Evolutionary conservation across 2,113 vertebrate genomes (phyloP).

Genomic region (Myrmophylax atrothorax): DNA sequence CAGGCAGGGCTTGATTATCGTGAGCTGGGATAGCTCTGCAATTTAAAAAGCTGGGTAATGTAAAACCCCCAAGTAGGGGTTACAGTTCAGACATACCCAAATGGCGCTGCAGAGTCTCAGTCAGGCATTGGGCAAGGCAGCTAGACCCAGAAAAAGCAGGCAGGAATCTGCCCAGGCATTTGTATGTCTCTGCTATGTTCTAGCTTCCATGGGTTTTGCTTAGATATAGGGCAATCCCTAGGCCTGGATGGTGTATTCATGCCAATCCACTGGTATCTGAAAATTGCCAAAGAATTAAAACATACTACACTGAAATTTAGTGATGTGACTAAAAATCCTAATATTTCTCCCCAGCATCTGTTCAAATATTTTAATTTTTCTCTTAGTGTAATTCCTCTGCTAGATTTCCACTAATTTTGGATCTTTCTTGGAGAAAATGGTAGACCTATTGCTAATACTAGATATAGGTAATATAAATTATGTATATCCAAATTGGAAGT

Average conservation of each 20-base stretch:
- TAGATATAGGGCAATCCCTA: neutral
- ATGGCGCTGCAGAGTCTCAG: neutral
- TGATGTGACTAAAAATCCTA: neutral
- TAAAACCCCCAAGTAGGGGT: no score
- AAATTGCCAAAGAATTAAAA: neutral
- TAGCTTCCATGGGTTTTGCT: neutral
- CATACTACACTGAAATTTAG: neutral
- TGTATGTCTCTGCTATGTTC: neutral
- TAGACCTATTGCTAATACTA: neutral
- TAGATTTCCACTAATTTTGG: neutral
- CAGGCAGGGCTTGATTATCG: neutral
- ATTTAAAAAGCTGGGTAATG: neutral
- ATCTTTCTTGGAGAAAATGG: neutral
- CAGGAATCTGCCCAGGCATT: neutral
- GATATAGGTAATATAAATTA: neutral
- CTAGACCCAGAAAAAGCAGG: neutral
- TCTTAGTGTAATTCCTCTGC: neutral
- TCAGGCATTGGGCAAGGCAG: neutral
- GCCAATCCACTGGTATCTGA: neutral
- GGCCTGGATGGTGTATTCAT: neutral
- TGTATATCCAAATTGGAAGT: rapidly evolving
- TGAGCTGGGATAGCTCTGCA: neutral
- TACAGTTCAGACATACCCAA: neutral
- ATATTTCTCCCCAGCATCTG: neutral
- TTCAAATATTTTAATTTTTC: neutral